phyloP scores from a whole-genome alignment of 92 coral and sea anemone species.

The Micromussa lordhowensis region DNA sequence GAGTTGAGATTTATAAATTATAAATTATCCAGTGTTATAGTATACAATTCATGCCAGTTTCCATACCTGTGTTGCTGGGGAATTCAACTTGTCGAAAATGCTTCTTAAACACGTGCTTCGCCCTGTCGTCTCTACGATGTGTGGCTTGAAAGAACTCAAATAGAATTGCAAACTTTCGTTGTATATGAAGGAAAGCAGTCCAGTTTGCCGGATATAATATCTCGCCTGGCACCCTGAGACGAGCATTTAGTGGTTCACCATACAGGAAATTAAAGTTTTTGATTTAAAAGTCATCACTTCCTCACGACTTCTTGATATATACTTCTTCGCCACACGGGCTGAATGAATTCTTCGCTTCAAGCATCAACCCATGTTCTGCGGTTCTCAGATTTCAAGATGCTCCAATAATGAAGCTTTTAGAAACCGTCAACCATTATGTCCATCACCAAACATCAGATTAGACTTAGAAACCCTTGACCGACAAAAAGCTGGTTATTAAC shows the following conservation, averaged over 20 bases:
- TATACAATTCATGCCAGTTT: background rate
- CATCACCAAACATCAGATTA: background rate
- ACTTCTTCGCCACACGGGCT: background rate
- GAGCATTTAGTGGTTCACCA: background rate
- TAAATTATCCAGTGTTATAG: too few relatives aligned
- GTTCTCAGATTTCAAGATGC: background rate
- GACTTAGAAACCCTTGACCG: background rate
- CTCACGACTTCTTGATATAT: background rate
- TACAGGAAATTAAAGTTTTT: constrained; percentile 25
- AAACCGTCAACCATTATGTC: background rate
- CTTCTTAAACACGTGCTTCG: background rate
- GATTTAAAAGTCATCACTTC: background rate
- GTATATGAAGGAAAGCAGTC: background rate
- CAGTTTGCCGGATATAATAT: background rate
- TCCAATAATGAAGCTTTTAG: background rate
- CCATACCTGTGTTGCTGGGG: background rate
- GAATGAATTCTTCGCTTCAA: background rate
- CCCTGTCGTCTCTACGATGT: background rate
- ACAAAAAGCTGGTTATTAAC: background rate
- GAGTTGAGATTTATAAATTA: too few relatives aligned
- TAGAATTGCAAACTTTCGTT: background rate
- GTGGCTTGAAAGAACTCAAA: background rate
- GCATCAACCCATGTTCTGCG: too few relatives aligned
- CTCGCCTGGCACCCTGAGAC: background rate
- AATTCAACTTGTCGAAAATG: background rate